Evolutionary conservation across 2,888 invertebrate species (phyloP).

Genomic region (Drosophila mimetica): DNA sequence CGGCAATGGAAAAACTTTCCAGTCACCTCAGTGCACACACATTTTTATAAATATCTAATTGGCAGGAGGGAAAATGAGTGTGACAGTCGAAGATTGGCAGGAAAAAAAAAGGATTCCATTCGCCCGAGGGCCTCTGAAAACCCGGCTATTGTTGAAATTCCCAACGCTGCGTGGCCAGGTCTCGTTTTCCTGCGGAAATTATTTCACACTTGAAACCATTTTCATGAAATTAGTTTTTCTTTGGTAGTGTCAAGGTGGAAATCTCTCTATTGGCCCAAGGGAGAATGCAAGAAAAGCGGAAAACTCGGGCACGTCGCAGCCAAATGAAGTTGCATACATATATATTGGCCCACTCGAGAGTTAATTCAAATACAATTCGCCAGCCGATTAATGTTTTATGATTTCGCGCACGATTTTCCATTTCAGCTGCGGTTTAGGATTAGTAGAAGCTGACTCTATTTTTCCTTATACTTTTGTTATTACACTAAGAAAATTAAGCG

Average conservation of each 20-base stretch:
- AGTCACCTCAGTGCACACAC: constrained; percentile 62
- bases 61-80: constrained; percentile 42
- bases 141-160: constrained; percentile 61
- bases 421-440: constrained; percentile 36
- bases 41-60: constrained; percentile 72
- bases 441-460: background rate
- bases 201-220: constrained; percentile 77
- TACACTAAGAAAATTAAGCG: no score
- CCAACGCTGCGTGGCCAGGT: constrained; percentile 49
- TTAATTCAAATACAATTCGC: constrained; percentile 63
- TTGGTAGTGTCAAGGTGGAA: constrained; percentile 41
- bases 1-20: constrained; percentile 65
- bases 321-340: constrained; percentile 45
- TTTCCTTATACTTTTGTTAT: background rate
- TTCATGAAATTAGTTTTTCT: constrained; percentile 78
- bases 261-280: constrained; percentile 57
- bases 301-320: constrained; percentile 65
- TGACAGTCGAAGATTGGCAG: constrained; percentile 27
- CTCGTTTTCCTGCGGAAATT: constrained; percentile 58
- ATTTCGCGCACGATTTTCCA: constrained; percentile 76
- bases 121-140: constrained; percentile 56
- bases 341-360: constrained; percentile 42
- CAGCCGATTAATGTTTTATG: constrained; percentile 71
- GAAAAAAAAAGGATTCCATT: constrained; percentile 39
- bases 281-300: constrained; percentile 31